Evolutionary conservation across 2,888 invertebrate genomes (phyloP).

Genomic region (Ephialtes manifestator): DNA sequence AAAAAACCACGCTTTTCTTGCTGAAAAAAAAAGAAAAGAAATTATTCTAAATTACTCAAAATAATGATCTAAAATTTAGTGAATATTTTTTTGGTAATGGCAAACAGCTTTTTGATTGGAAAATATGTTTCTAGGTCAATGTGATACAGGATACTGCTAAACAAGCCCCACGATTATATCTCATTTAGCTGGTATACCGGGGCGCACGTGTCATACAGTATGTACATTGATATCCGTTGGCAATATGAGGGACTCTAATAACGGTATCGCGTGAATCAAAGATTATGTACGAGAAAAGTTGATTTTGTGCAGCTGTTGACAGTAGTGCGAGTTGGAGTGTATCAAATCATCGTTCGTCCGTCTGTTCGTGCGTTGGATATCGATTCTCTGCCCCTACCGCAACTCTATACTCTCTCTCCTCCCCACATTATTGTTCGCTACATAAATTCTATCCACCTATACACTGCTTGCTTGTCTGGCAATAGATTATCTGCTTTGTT

Average conservation of each 20-base stretch:
- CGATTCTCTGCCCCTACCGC: slow-evolving; percentile 15
- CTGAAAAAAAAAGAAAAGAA: neutral
- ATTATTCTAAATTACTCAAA: neutral
- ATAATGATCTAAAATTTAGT: neutral
- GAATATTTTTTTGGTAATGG: neutral
- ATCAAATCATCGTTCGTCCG: slow-evolving; percentile 28
- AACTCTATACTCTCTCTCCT: slow-evolving; percentile 11
- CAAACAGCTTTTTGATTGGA: slow-evolving; percentile 9
- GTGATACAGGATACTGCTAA: slow-evolving; percentile 35
- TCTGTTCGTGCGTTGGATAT: slow-evolving; percentile 20
- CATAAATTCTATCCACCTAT: slow-evolving; percentile 4
- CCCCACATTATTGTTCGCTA: slow-evolving; percentile 17
- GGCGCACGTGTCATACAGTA: slow-evolving; percentile 9
- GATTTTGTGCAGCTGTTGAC: slow-evolving; percentile 44
- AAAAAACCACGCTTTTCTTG: neutral
- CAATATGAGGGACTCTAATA: slow-evolving; percentile 56
- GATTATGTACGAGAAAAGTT: slow-evolving; percentile 43
- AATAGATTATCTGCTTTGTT: slow-evolving; percentile 6
- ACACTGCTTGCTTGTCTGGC: neutral
- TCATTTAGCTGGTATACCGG: slow-evolving; percentile 24
- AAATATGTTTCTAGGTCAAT: slow-evolving; percentile 53
- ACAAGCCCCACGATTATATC: slow-evolving; percentile 57
- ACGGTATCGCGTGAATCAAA: slow-evolving; percentile 69
- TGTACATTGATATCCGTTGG: slow-evolving; percentile 42
- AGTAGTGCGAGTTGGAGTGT: slow-evolving; percentile 39